Conservation (phyloP, 1,140 invertebrate genomes). For the Drosophila hydei region DNA sequence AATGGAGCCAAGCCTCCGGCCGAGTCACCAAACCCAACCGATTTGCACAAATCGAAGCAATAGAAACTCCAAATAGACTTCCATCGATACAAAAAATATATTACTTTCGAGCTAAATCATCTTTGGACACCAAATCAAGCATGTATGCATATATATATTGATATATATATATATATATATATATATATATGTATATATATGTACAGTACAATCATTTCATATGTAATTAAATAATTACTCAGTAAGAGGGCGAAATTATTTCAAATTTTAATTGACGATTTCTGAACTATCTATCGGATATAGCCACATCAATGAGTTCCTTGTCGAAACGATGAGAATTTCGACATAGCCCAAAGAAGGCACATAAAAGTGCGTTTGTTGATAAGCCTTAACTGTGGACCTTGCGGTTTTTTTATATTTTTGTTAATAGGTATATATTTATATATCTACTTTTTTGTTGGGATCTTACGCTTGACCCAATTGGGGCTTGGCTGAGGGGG, state of each 20-base stretch:
- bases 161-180: neutral
- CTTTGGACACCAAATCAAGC: conserved; percentile 7
- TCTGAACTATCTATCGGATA: no score
- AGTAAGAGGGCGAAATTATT: neutral
- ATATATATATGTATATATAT: neutral
- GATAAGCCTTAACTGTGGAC: conserved; percentile 4
- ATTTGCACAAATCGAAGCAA: neutral
- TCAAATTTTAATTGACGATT: neutral
- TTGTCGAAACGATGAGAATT: neutral
- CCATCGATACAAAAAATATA: neutral
- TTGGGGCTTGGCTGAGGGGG: neutral
- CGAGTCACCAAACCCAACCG: neutral
- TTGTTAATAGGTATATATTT: neutral
- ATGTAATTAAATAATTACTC: no score
- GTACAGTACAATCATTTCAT: neutral
- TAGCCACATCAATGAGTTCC: no score
- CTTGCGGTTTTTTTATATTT: conserved; percentile 7
- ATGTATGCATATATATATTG: no score
- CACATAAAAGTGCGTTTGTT: neutral
- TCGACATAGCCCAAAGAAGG: neutral
- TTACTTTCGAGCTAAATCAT: neutral
- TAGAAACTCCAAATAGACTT: neutral
- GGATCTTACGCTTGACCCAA: conserved; percentile 17
- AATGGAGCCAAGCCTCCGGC: neutral
- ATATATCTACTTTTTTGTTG: conserved; percentile 3